Percentiles rank a stretch among this genome's conserved stretches.
phyloP scores from a whole-genome alignment of 2,888 invertebrate genomes.

The Pocota personata region DNA sequence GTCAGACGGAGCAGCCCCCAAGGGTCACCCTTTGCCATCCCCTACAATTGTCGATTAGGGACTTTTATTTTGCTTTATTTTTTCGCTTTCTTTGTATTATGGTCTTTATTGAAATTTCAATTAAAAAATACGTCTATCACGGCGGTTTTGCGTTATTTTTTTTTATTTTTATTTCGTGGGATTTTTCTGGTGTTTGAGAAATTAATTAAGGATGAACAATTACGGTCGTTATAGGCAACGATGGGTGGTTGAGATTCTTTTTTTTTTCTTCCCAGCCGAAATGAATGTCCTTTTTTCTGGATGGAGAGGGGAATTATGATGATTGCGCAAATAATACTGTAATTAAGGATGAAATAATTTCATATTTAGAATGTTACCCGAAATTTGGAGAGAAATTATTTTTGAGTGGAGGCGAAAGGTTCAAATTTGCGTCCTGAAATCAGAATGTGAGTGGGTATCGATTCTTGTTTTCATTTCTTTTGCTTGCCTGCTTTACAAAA shows the following conservation, averaged over 20 bases:
- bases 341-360: constrained; percentile 17
- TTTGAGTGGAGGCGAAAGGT: not conserved
- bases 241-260: constrained; percentile 24
- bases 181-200: constrained; percentile 36
- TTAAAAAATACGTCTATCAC: constrained; percentile 58
- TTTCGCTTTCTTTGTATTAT: constrained; percentile 33
- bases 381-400: not conserved
- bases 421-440: not conserved
- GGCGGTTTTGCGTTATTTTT: constrained; percentile 1
- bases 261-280: not conserved
- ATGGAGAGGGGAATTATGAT: constrained; percentile 9
- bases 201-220: constrained; percentile 72
- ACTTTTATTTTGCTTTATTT: not conserved
- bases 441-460: too few relatives aligned
- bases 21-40: constrained; percentile 38
- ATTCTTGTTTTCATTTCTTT: too few relatives aligned
- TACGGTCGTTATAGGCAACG: constrained; percentile 47
- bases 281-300: not conserved
- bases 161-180: not conserved
- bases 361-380: not conserved
- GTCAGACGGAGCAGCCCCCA: constrained; percentile 22
- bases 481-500: too few relatives aligned
- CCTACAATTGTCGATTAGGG: constrained; percentile 45
- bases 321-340: constrained; percentile 32
- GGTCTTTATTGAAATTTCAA: constrained; percentile 69